Conservation (phyloP, 2,797 vertebrate species). For the Epinephelus malabaricus region DNA sequence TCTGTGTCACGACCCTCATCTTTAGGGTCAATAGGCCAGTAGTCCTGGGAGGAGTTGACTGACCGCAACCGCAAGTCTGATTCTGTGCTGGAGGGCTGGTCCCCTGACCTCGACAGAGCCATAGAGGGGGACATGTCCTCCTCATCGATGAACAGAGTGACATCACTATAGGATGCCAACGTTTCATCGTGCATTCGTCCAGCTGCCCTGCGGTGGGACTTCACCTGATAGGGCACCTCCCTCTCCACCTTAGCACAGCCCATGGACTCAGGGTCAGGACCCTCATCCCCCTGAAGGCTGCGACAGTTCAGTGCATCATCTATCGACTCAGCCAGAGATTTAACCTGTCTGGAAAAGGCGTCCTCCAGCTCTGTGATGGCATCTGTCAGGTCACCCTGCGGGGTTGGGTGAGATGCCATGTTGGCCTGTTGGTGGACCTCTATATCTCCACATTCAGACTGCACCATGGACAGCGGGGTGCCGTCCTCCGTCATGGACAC, state of each 20-base stretch:
- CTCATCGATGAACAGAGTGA: slow-evolving; percentile 97
- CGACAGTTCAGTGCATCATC: slow-evolving; percentile 97
- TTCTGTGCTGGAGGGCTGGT: slow-evolving; percentile 90
- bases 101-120: slow-evolving; percentile 87
- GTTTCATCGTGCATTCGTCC: slow-evolving; percentile 92
- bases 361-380: slow-evolving; percentile 98
- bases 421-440: slow-evolving; percentile 85
- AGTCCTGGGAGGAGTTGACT: slow-evolving; percentile 89
- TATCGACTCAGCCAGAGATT: slow-evolving; percentile 96
- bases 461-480: slow-evolving; percentile 86
- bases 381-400: slow-evolving; percentile 90
- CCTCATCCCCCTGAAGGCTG: slow-evolving; percentile 92
- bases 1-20: slow-evolving; percentile 93
- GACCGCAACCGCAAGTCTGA: slow-evolving; percentile 90
- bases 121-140: slow-evolving; percentile 93
- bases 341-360: slow-evolving; percentile 96
- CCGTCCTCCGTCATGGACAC: slow-evolving; percentile 93
- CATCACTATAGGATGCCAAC: slow-evolving; percentile 94
- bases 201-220: slow-evolving; percentile 84
- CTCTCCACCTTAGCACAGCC: slow-evolving; percentile 86
- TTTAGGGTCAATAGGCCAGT: slow-evolving; percentile 94
- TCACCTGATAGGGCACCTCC: slow-evolving; percentile 82
- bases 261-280: slow-evolving; percentile 82
- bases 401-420: slow-evolving; percentile 86
- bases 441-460: slow-evolving; percentile 88